phyloP scores from a whole-genome alignment of 2,113 vertebrate species.

The Phrynosoma blainvillii region DNA sequence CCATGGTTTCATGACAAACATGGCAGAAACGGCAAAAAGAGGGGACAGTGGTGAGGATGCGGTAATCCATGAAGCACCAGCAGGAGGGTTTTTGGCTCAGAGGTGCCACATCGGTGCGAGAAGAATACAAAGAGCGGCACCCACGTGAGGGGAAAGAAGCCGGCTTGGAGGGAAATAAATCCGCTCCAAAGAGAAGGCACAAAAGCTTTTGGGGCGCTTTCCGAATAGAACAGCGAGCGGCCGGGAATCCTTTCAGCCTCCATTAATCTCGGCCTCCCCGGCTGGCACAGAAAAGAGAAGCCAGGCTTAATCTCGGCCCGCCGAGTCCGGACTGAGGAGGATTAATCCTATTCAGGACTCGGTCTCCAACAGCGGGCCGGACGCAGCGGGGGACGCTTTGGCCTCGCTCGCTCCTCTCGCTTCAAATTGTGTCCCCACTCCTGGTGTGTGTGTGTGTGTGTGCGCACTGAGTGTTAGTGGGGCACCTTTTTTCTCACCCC shows the following conservation, averaged over 20 bases:
- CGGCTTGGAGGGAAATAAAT: not conserved
- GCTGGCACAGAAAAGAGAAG: not conserved
- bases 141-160: not conserved
- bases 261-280: constrained; percentile 11
- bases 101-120: not conserved
- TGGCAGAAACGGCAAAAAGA: no score
- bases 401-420: not conserved
- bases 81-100: not conserved
- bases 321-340: not conserved
- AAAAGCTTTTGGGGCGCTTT: not conserved
- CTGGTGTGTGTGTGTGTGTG: no score
- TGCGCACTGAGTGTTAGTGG: not conserved
- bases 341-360: constrained; percentile 17
- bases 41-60: no score
- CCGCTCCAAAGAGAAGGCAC: not conserved
- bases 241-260: not conserved
- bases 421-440: not conserved
- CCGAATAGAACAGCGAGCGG: not conserved
- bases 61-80: not conserved
- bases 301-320: not conserved
- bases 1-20: no score
- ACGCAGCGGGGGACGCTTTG: not conserved
- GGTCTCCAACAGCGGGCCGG: not conserved
- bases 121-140: not conserved
- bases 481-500: not conserved